Evolutionary conservation across 2,888 invertebrate species (phyloP).

Genomic region (Cancer borealis): DNA sequence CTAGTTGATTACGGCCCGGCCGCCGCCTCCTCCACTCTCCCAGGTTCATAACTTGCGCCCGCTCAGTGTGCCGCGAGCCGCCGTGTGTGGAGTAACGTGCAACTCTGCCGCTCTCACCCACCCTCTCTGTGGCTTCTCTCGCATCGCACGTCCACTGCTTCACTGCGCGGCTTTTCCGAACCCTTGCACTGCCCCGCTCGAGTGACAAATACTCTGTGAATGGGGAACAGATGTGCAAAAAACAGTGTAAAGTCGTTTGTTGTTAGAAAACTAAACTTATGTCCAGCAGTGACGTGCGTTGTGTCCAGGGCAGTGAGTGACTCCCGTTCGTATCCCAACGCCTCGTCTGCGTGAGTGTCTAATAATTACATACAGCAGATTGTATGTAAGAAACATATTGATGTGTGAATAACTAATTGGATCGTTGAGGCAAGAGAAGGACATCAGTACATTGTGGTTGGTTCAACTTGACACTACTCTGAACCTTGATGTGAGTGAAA

Average conservation of each 20-base stretch:
- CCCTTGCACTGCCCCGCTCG: not conserved
- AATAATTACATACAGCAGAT: not conserved
- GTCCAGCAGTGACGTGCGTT: not conserved
- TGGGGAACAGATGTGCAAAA: not conserved
- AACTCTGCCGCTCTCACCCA: not conserved
- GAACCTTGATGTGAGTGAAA: not conserved
- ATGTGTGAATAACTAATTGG: not conserved
- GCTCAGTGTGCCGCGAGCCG: slow-evolving; percentile 32
- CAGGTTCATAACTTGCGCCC: slow-evolving; percentile 27
- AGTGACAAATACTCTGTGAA: not conserved
- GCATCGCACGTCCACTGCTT: not conserved
- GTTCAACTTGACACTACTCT: not conserved
- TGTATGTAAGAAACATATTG: not conserved
- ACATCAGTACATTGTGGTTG: not conserved
- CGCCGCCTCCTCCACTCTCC: slow-evolving; percentile 13
- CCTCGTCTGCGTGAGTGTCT: not conserved
- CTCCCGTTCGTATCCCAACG: not conserved
- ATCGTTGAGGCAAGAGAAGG: not conserved
- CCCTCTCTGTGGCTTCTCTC: not conserved
- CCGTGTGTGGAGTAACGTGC: slow-evolving; percentile 6
- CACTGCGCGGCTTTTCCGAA: not conserved
- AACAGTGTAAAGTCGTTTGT: not conserved
- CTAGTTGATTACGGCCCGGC: slow-evolving; percentile 32
- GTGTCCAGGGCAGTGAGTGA: not conserved
- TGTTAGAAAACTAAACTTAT: not conserved